phyloP scores from a whole-genome alignment of 1,140 invertebrate species.

The Planococcus citri region DNA sequence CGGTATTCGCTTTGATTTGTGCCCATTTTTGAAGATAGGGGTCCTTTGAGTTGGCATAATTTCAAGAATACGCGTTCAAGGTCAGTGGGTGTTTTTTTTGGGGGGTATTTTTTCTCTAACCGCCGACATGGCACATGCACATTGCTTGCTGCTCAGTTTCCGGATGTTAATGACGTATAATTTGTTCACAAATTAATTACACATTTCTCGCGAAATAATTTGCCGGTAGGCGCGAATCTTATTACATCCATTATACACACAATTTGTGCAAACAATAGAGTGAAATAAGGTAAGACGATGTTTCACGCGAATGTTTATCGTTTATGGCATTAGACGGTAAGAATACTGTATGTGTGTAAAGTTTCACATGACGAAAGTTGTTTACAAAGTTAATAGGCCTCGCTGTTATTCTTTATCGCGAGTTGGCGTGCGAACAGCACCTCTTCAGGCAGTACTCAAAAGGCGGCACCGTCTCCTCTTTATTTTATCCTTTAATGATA shows the following conservation, averaged over 20 bases:
- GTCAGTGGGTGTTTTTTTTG: too few species aligned
- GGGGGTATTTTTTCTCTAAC: too few species aligned
- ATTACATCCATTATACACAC: neutral
- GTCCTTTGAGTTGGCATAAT: too few species aligned
- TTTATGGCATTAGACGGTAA: neutral
- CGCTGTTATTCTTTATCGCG: constrained; percentile 3
- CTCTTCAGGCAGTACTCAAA: constrained; percentile 12
- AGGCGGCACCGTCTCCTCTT: neutral
- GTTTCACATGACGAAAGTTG: constrained; percentile 6
- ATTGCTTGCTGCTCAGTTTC: too few species aligned
- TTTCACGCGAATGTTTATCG: constrained; percentile 6
- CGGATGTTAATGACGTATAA: neutral
- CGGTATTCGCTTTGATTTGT: too few species aligned
- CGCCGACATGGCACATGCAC: neutral
- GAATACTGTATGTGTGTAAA: neutral
- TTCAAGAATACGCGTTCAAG: too few species aligned
- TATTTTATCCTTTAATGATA: constrained; percentile 18
- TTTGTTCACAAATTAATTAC: neutral
- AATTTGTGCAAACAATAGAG: constrained; percentile 7
- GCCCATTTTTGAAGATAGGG: too few species aligned
- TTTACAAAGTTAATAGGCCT: constrained; percentile 7
- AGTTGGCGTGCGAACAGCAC: constrained; percentile 14
- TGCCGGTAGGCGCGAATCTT: neutral
- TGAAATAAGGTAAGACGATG: neutral
- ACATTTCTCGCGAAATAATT: neutral